These are phyloP conservation scores for Hybognathus amarus DNA, from an alignment of 2,797 vertebrate species.

Conservation along the genomic window DNA sequence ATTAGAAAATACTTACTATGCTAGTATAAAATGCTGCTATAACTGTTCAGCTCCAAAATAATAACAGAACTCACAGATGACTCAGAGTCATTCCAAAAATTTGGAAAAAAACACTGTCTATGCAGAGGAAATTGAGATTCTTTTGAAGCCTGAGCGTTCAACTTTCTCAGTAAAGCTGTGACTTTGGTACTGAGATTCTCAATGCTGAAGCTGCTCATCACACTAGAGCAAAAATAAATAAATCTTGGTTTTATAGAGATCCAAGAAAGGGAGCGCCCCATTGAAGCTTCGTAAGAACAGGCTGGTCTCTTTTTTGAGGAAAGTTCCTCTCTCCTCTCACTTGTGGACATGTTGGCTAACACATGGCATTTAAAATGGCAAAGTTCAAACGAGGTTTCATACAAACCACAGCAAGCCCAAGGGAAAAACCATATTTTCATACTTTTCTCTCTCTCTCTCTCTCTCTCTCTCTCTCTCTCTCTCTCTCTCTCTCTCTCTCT, in stretches of 20 bases:
- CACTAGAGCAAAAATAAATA: neutral
- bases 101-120: neutral
- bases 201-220: constrained; percentile 6
- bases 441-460: neutral
- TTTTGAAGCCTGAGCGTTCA: neutral
- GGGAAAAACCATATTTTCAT: constrained; percentile 26
- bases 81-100: constrained; percentile 7
- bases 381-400: constrained; percentile 51
- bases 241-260: neutral
- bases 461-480: neutral
- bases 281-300: neutral
- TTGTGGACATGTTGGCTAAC: constrained; percentile 28
- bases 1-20: too few species aligned
- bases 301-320: constrained; percentile 31
- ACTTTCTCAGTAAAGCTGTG: neutral
- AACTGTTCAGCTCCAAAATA: neutral
- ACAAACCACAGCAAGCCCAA: constrained; percentile 32
- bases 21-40: too few species aligned
- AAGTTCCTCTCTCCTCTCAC: constrained; percentile 33
- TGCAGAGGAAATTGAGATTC: neutral
- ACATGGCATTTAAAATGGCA: constrained; percentile 51
- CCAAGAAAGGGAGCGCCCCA: neutral
- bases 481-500: neutral
- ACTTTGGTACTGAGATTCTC: neutral
- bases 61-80: neutral